Evolutionary conservation across 1,140 invertebrate species (phyloP).

Genomic region (Calosoma granatense): DNA sequence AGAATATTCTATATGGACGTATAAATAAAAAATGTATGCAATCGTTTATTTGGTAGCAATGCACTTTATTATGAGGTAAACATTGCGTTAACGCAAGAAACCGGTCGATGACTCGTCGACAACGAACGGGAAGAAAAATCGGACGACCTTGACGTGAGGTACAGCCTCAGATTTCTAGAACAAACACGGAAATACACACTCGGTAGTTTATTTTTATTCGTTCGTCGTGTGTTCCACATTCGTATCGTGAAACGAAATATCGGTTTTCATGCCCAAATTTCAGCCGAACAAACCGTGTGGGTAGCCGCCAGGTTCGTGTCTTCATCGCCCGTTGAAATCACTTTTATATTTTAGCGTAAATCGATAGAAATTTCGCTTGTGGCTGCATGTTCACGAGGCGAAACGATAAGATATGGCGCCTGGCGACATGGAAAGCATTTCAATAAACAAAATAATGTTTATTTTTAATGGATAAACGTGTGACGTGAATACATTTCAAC

Average conservation of each 20-base stretch:
- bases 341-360: background rate
- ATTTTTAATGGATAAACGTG: too few species aligned
- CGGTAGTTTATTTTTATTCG: too few species aligned
- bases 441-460: too few species aligned
- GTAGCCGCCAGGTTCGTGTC: background rate
- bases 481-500: too few species aligned
- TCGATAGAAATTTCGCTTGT: background rate
- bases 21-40: too few species aligned
- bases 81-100: too few species aligned
- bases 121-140: background rate
- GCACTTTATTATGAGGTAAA: too few species aligned
- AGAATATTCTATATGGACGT: too few species aligned
- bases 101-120: background rate
- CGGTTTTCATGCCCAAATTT: too few species aligned
- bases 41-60: too few species aligned
- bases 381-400: background rate
- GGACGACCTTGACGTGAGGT: background rate
- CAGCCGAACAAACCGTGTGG: background rate
- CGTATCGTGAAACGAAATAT: background rate
- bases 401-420: too few species aligned
- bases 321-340: background rate
- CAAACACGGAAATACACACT: background rate
- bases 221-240: conserved; percentile 3
- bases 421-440: too few species aligned
- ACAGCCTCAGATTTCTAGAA: background rate